These are phyloP conservation scores for Perodicticus potto DNA, from an alignment of 2,797 vertebrate species.

Conservation along the genomic window DNA sequence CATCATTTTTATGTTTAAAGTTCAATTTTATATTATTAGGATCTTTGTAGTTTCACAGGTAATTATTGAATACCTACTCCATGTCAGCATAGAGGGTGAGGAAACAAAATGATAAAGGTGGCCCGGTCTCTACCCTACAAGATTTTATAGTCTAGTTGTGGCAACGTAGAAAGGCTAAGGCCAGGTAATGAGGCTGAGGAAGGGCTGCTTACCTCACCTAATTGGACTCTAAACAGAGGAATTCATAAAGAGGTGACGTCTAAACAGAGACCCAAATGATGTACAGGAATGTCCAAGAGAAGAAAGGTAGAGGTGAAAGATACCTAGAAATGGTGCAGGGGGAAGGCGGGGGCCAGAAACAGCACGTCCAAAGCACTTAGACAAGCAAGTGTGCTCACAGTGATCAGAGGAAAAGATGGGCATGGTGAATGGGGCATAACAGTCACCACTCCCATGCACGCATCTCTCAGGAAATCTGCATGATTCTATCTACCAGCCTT, in stretches of 20 bases:
- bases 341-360: rapidly evolving
- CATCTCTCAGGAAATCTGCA: neutral
- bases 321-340: neutral
- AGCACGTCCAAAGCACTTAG: neutral
- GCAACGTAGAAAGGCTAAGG: neutral
- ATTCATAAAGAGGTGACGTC: neutral
- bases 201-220: neutral
- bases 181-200: neutral
- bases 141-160: neutral
- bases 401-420: neutral
- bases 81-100: neutral
- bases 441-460: neutral
- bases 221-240: too few relatives aligned
- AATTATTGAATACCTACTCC: neutral
- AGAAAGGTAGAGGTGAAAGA: neutral
- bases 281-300: neutral
- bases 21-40: neutral
- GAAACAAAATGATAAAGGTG: neutral
- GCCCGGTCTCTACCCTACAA: neutral
- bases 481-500: neutral
- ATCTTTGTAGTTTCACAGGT: neutral
- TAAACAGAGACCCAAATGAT: neutral
- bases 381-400: neutral
- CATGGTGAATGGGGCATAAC: neutral
- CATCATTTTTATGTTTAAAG: constrained; percentile 28